phyloP scores from a whole-genome alignment of 1,140 invertebrate genomes.

The Danaus plexippus region DNA sequence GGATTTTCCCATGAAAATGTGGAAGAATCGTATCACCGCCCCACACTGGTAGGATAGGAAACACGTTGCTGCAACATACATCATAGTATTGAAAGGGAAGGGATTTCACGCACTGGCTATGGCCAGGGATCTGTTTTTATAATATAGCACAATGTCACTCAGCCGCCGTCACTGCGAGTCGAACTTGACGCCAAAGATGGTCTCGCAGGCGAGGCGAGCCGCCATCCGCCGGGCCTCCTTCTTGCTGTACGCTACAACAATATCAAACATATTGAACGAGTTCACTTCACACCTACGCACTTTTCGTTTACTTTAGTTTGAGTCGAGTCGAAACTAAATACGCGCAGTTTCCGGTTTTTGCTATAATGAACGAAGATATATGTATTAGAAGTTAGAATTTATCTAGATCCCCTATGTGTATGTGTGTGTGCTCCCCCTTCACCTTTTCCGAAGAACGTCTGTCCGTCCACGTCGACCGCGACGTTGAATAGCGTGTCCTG shows the following conservation, averaged over 20 bases:
- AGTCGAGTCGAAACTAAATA: too few species aligned
- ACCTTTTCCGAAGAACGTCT: constrained; percentile 68
- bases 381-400: too few species aligned
- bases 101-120: neutral
- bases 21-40: too few species aligned
- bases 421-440: constrained; percentile 5
- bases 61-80: too few species aligned
- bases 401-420: too few species aligned
- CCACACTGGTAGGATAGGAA: too few species aligned
- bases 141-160: neutral
- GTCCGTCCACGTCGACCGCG: constrained; percentile 68
- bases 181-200: constrained; percentile 62
- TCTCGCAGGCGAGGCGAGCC: constrained; percentile 65
- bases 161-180: constrained; percentile 14
- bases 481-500: constrained; percentile 72
- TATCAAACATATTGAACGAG: neutral
- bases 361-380: too few species aligned
- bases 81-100: neutral
- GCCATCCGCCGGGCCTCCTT: constrained; percentile 71
- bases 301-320: too few species aligned
- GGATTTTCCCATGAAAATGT: too few species aligned
- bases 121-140: too few species aligned
- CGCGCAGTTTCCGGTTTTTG: too few species aligned
- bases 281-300: too few species aligned
- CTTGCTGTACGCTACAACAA: constrained; percentile 57